These are phyloP conservation scores for Cotesia vestalis DNA, from an alignment of 1,140 invertebrate genomes.

Conservation along the genomic window DNA sequence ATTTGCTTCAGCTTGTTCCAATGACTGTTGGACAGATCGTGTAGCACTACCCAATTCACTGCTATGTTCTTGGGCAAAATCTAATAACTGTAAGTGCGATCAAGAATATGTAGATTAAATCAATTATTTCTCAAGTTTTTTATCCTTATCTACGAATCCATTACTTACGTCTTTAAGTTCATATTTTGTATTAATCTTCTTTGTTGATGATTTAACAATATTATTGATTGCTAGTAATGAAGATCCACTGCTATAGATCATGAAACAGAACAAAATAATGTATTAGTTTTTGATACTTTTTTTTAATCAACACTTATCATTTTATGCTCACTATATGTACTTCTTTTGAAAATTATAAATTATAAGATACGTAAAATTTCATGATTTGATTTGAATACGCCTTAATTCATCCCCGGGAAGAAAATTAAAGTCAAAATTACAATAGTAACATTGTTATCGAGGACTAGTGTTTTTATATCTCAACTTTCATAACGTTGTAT, in stretches of 20 bases:
- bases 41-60: conserved; percentile 71
- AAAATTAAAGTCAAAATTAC: no score
- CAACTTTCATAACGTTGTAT: no score
- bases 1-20: conserved; percentile 82
- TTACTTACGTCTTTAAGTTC: conserved; percentile 78
- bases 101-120: background rate
- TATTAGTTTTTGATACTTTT: no score
- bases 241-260: conserved; percentile 73
- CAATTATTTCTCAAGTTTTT: no score
- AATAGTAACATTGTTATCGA: no score
- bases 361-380: no score
- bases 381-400: no score
- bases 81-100: conserved; percentile 67
- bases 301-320: no score
- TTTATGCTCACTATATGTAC: no score
- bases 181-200: conserved; percentile 75
- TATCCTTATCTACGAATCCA: background rate
- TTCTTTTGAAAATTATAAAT: no score
- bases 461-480: no score
- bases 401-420: no score
- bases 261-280: background rate
- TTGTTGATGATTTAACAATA: conserved; percentile 77
- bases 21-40: conserved; percentile 77
- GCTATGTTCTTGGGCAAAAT: conserved; percentile 70
- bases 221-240: conserved; percentile 75